A percentile compares a stretch with the other conserved stretches of the same genome.
These are phyloP conservation scores for Drosophila longiperda DNA, from an alignment of 2,888 invertebrate species.

Conservation along the genomic window DNA sequence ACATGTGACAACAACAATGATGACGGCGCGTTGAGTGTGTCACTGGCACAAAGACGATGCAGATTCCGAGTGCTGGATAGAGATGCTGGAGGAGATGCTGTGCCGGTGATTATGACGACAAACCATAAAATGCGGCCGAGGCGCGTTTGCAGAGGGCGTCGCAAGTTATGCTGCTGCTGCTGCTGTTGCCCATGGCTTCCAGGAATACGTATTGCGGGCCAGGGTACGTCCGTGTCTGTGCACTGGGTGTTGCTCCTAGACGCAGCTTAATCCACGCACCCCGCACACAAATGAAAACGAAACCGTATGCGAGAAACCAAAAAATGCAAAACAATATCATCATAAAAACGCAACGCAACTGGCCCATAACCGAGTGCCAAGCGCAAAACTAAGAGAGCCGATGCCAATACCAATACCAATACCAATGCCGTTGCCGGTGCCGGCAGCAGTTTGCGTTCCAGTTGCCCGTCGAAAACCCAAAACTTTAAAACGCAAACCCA, in stretches of 20 bases:
- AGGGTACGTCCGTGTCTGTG: not conserved
- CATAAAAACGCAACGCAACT: constrained; percentile 69
- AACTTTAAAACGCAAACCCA: constrained; percentile 15
- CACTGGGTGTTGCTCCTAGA: constrained; percentile 50
- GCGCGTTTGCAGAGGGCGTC: constrained; percentile 42
- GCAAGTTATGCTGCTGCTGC: constrained; percentile 47
- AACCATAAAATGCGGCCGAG: constrained; percentile 71
- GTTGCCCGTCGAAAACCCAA: constrained; percentile 17
- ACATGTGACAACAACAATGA: constrained; percentile 54
- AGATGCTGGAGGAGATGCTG: constrained; percentile 59
- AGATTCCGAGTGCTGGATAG: not conserved
- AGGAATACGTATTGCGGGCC: constrained; percentile 49
- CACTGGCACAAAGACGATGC: constrained; percentile 46
- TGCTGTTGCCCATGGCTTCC: constrained; percentile 54
- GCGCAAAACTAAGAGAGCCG: constrained; percentile 9
- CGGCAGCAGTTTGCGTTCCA: not conserved
- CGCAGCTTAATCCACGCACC: constrained; percentile 67
- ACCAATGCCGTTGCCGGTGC: not conserved
- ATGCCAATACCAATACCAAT: not conserved
- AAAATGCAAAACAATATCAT: constrained; percentile 76
- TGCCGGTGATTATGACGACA: constrained; percentile 76
- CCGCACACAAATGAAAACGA: constrained; percentile 42
- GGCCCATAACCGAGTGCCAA: constrained; percentile 54
- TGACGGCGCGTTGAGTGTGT: constrained; percentile 59
- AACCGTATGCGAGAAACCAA: constrained; percentile 40